These are phyloP conservation scores for Sinelater perroti DNA, from an alignment of 2,888 invertebrate genomes.

Conservation along the genomic window DNA sequence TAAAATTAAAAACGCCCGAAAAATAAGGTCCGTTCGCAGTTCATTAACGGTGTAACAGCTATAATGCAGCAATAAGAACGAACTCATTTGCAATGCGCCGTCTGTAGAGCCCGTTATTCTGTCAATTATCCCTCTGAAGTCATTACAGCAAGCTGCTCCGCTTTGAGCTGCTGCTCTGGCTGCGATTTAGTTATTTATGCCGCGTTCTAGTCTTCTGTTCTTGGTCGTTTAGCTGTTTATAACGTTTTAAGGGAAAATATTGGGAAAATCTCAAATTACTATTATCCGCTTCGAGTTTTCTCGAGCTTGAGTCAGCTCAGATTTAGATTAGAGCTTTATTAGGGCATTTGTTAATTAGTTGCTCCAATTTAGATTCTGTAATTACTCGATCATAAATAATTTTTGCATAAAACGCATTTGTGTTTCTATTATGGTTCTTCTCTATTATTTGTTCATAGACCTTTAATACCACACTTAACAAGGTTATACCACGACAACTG, in stretches of 20 bases:
- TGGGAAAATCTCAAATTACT: no score
- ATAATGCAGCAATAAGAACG: conserved; percentile 36
- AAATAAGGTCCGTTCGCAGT: conserved; percentile 39
- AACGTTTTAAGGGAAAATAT: not conserved
- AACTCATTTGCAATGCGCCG: conserved; percentile 41
- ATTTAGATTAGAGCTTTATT: no score
- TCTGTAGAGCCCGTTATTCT: conserved; percentile 39
- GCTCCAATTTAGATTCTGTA: no score
- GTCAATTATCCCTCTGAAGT: conserved; percentile 38
- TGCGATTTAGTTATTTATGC: conserved; percentile 19
- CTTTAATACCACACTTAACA: no score
- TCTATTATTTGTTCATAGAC: no score
- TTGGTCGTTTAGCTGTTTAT: conserved; percentile 3
- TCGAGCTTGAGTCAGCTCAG: no score
- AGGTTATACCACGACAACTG: no score
- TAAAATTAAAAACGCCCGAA: conserved; percentile 26
- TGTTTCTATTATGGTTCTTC: no score
- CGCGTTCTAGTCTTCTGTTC: conserved; percentile 3
- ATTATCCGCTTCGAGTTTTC: no score
- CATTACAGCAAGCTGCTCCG: conserved; percentile 33
- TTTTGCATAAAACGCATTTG: no score
- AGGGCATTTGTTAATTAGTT: no score
- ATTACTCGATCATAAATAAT: no score
- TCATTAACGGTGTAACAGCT: conserved; percentile 37
- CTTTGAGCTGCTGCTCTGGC: conserved; percentile 17